These are phyloP conservation scores for Chiloscyllium plagiosum DNA, from an alignment of 2,113 vertebrate genomes.

Conservation along the genomic window DNA sequence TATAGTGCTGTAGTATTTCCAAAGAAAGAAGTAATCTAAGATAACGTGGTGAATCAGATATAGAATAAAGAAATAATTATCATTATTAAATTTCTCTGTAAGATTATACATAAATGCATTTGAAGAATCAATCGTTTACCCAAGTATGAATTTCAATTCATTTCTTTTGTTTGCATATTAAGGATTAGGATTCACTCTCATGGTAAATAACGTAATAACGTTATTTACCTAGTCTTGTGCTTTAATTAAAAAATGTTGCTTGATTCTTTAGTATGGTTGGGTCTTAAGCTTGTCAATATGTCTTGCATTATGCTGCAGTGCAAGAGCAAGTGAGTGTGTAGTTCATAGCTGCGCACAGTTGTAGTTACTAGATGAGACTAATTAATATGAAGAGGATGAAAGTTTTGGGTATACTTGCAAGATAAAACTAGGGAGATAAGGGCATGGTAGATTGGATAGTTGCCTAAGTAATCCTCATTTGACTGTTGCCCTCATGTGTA, in stretches of 20 bases:
- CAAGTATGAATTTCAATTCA: neutral
- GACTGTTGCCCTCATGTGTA: neutral
- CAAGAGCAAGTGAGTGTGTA: neutral
- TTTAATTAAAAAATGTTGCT: neutral
- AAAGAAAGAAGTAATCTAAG: neutral
- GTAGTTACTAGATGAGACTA: neutral
- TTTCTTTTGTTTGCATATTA: neutral
- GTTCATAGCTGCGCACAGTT: neutral
- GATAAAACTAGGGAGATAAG: neutral
- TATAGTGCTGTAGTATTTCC: neutral
- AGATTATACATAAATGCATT: neutral
- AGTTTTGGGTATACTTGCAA: neutral
- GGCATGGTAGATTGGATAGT: neutral
- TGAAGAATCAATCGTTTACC: neutral
- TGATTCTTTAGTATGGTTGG: neutral
- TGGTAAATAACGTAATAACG: no score
- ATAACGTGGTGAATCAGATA: neutral
- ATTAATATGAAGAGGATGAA: neutral
- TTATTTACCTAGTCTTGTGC: neutral
- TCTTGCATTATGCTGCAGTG: neutral
- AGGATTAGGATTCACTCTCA: no score
- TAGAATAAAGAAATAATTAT: neutral
- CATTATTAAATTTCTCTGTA: neutral
- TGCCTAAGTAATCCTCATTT: neutral
- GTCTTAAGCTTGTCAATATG: neutral